Conservation (phyloP, 64 coral and sea anemone genomes). For the Porites australiensis region DNA sequence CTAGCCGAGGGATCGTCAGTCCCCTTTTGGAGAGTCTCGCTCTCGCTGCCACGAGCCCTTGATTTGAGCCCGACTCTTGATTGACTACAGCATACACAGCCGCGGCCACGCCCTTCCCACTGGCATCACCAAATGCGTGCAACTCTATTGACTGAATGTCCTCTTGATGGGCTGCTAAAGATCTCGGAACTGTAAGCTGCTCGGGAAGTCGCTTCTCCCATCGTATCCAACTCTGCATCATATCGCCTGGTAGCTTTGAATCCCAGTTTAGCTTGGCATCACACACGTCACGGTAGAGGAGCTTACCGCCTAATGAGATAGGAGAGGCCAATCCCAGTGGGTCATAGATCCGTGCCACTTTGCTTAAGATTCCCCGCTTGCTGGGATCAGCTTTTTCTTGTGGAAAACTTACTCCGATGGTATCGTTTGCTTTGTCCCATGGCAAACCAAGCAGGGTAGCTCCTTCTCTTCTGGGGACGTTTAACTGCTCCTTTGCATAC, state of each 20-base stretch:
- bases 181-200: no score
- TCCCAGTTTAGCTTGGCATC: not conserved
- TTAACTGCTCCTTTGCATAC: constrained; percentile 20
- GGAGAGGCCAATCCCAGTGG: no score
- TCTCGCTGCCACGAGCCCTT: not conserved
- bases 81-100: not conserved
- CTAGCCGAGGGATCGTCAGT: not conserved
- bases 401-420: not conserved
- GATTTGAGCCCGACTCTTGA: not conserved
- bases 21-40: not conserved
- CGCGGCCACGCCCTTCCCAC: not conserved
- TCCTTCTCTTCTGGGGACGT: not conserved
- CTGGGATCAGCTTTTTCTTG: not conserved
- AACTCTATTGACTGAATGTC: not conserved
- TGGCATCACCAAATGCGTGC: not conserved
- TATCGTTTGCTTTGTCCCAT: constrained; percentile 28
- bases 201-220: no score
- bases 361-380: not conserved
- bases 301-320: not conserved
- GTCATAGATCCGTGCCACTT: not conserved
- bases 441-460: constrained; percentile 16
- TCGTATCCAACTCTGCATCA: no score
- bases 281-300: not conserved
- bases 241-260: not conserved
- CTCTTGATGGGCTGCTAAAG: not conserved